These are phyloP conservation scores for Apus apus DNA, from an alignment of 2,113 vertebrate species.

Conservation along the genomic window DNA sequence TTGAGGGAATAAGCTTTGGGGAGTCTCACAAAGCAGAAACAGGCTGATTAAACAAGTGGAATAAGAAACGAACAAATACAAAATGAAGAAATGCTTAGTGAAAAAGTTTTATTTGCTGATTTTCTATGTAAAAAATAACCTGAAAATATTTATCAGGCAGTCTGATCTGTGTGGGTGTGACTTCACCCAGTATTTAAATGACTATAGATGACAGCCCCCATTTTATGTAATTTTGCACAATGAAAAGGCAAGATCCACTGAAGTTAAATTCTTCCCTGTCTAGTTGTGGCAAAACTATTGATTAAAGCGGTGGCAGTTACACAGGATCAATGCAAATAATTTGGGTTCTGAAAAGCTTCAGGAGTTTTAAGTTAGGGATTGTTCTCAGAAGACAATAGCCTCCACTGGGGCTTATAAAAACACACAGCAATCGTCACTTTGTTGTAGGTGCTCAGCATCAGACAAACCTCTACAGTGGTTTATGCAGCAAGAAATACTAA, in stretches of 20 bases:
- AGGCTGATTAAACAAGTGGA: slow-evolving; percentile 1
- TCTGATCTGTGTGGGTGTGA: not conserved
- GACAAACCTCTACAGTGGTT: not conserved
- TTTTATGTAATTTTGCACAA: not conserved
- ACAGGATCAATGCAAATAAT: not conserved
- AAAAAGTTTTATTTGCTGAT: not conserved
- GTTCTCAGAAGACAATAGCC: not conserved
- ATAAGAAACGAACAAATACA: not conserved
- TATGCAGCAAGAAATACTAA: not conserved
- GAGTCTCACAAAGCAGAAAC: slow-evolving; percentile 18
- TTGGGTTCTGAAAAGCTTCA: not conserved
- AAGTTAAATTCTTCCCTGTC: not conserved
- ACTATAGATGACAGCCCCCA: not conserved
- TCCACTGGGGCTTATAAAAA: not conserved
- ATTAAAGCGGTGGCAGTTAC: not conserved
- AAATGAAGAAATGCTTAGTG: not conserved
- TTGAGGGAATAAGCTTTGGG: not conserved
- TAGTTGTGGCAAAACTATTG: not conserved
- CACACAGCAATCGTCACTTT: not conserved
- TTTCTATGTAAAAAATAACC: not conserved
- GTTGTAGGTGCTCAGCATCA: not conserved
- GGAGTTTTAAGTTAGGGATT: not conserved
- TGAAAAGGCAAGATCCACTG: not conserved
- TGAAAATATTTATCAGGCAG: not conserved
- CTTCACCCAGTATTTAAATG: not conserved